phyloP scores from a whole-genome alignment of 2,113 vertebrate species.

The Zootoca vivipara region DNA sequence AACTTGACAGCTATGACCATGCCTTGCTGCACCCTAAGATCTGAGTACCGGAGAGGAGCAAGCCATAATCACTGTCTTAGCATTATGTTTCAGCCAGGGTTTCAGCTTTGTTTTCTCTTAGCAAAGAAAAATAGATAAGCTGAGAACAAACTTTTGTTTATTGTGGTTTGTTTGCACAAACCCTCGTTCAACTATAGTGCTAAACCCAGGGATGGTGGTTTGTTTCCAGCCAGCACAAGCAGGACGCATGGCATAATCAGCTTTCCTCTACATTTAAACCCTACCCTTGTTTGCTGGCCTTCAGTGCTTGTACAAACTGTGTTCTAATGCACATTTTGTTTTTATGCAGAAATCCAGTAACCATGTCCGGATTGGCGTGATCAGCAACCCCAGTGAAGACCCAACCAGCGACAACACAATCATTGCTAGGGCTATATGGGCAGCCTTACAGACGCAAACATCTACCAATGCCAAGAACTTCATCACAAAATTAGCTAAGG shows the following conservation, averaged over 20 bases:
- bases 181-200: background rate
- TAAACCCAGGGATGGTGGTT: background rate
- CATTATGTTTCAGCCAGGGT: background rate
- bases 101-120: background rate
- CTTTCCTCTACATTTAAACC: background rate
- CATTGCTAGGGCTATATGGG: conserved; percentile 89
- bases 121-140: background rate
- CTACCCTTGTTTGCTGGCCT: background rate
- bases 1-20: too few relatives aligned
- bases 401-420: conserved; percentile 74
- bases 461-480: conserved; percentile 97
- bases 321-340: conserved; percentile 40
- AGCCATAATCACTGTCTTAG: background rate
- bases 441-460: conserved; percentile 91
- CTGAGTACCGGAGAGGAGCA: background rate
- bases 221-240: background rate
- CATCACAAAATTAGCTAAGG: conserved; percentile 95
- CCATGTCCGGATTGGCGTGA: conserved; percentile 89
- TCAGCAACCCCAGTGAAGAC: conserved; percentile 87
- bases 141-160: background rate
- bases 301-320: conserved; percentile 17
- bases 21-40: background rate
- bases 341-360: conserved; percentile 86
- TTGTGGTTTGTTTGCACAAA: background rate
- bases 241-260: background rate